Base-by-base conservation (phyloP, 2,888 invertebrate genomes). In the Rhogogaster chlorosoma region DNA sequence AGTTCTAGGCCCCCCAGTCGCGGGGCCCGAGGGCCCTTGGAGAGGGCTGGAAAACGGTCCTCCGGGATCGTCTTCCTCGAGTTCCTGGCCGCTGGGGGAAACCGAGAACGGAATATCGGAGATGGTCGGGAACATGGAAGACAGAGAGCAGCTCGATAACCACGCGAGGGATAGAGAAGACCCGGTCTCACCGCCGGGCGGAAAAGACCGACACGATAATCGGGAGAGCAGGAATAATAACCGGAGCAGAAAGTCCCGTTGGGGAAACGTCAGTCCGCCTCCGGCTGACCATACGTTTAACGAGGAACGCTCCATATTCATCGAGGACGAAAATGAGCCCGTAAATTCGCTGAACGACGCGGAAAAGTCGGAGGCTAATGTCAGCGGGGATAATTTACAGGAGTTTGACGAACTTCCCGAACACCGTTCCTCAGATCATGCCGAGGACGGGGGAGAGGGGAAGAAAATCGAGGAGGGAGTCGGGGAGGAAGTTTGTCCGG, bases 21-120 rank as follows among this genome's bases (percentile, higher is more conserved):
- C 87, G 42, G 89, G 87, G 29, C 87, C 89, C 2, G 91, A 90
- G 3, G 89, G 87, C n/a, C 88, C 90, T 0, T 91, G 91, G 92
- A 88, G 90, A 83, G 90, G 88, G 84, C 89, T 87, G 26, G 92
- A 92, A 49, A 88, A 89, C 42, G 89, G 90, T 18, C 89, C 88
- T 7, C 89, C 89, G 0, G 83, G 83, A 10, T 77, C 77, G 5
- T 77, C 53, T 0, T 29, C 26, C 1, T 87, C 90, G 1, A 86
- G 88, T 15, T 87, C 90, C 0, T 91, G 91, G 84, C 87, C 49
- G 7, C 22, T 87, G 70, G 84, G 87, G 29, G 89, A 90, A 2
- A 82, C 87, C 9, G 88, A 87, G 22, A 87, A 90, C 73, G 90
- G 87, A 26, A 85, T 87, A 57, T 42, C 42, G 10, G 87, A 83